phyloP scores from a whole-genome alignment of 1,140 invertebrate species.

The Reticulitermes speratus region DNA sequence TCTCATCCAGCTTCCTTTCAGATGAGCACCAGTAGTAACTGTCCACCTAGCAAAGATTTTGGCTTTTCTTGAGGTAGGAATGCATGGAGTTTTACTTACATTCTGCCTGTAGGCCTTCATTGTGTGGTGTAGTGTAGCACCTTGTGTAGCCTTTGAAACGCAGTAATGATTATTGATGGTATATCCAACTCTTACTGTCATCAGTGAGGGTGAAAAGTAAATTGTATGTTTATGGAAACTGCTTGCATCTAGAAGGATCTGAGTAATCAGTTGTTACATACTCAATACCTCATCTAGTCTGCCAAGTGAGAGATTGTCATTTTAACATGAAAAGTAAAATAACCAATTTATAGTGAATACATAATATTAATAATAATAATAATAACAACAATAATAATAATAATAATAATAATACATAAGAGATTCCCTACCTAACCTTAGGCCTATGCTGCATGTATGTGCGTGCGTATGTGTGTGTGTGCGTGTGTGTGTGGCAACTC shows the following conservation, averaged over 20 bases:
- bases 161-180: background rate
- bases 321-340: slow-evolving; percentile 14
- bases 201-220: background rate
- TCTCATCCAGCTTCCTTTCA: no score
- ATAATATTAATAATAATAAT: background rate
- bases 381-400: background rate
- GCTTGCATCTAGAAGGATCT: background rate
- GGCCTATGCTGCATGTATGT: background rate
- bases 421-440: background rate
- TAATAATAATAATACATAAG: no score
- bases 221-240: background rate
- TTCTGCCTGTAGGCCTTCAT: no score
- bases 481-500: background rate
- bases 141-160: no score
- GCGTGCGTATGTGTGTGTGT: no score
- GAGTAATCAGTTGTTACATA: background rate
- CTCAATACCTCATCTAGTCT: slow-evolving; percentile 18
- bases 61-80: no score
- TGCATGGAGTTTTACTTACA: no score
- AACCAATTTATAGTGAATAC: slow-evolving; percentile 17
- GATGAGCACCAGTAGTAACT: no score
- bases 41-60: no score
- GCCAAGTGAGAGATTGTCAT: slow-evolving; percentile 6
- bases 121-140: no score
- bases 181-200: background rate